A percentile compares a stretch with the other conserved stretches of the same genome.
Evolutionary conservation across 2,888 invertebrate genomes (phyloP).

Genomic region (Rhagonycha fulva): DNA sequence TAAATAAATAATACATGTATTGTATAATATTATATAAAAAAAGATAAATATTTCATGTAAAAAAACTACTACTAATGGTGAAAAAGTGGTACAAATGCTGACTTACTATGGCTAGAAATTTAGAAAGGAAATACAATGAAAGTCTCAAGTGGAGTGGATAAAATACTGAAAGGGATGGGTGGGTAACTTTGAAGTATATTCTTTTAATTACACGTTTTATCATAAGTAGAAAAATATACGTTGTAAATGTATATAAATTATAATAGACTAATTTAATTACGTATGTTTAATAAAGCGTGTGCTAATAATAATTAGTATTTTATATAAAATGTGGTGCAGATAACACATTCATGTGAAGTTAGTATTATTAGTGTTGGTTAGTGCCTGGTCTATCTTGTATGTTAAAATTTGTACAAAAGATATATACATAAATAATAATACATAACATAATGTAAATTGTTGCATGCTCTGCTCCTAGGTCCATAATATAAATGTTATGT

Average conservation of each 20-base stretch:
- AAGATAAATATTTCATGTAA: no score
- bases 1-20: no score
- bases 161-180: no score
- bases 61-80: no score
- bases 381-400: constrained; percentile 34
- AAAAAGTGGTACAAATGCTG: no score
- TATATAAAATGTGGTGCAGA: constrained; percentile 2
- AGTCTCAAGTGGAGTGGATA: no score
- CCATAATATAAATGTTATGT: not conserved
- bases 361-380: constrained; percentile 30
- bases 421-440: not conserved
- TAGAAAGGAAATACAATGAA: no score
- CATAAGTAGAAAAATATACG: not conserved
- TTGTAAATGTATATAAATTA: not conserved
- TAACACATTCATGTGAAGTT: constrained; percentile 20
- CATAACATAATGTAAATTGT: not conserved
- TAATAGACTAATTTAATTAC: not conserved
- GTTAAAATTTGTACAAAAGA: constrained; percentile 18
- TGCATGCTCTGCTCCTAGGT: not conserved
- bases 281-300: not conserved
- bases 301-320: not conserved
- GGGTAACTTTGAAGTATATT: no score
- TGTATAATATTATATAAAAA: no score
- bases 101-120: no score
- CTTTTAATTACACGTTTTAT: not conserved